Evolutionary conservation across 1,140 invertebrate genomes (phyloP).

Genomic region (Pantala flavescens): DNA sequence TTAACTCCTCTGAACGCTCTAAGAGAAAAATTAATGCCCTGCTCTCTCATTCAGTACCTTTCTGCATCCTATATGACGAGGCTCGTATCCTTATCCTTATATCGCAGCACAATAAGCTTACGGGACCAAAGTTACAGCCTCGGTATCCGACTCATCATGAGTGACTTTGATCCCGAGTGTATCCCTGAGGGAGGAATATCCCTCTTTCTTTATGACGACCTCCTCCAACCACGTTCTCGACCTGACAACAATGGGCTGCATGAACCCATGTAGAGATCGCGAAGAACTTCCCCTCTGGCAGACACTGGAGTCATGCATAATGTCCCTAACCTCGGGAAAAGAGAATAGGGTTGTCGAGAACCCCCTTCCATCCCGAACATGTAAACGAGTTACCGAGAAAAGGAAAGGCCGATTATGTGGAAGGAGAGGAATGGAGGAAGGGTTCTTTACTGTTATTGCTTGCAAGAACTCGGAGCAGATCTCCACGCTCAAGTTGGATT

Average conservation of each 20-base stretch:
- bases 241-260: background rate
- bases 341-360: background rate
- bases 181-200: too few relatives aligned
- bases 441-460: background rate
- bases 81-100: too few relatives aligned
- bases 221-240: background rate
- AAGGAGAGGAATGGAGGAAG: background rate
- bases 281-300: background rate
- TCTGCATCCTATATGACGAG: too few relatives aligned
- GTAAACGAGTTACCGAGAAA: slow-evolving; percentile 1
- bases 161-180: too few relatives aligned
- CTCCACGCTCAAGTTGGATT: too few relatives aligned
- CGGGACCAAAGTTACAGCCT: too few relatives aligned
- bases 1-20: too few relatives aligned
- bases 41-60: too few relatives aligned
- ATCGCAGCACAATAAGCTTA: too few relatives aligned
- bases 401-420: background rate
- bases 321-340: slow-evolving; percentile 7
- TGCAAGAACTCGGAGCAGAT: too few relatives aligned
- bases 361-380: background rate
- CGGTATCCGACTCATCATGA: too few relatives aligned
- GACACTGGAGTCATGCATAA: background rate
- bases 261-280: background rate
- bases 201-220: background rate
- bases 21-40: too few relatives aligned